Evolutionary conservation across 2,888 invertebrate genomes (phyloP), one percentile per base, ranked within the genome.

Genomic region (Gisinianus flammeolus): DNA sequence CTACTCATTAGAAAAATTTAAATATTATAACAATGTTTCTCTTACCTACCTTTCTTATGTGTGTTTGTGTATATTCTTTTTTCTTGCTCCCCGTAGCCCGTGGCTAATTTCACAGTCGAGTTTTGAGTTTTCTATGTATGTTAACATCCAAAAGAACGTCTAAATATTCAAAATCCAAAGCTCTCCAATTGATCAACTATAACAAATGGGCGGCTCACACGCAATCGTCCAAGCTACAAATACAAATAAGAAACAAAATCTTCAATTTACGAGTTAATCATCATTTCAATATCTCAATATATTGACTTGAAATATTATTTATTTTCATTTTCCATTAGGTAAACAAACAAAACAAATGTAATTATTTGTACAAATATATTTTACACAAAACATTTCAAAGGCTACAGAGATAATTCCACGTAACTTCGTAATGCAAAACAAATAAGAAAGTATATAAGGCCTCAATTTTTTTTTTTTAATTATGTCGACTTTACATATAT

Each of bases 181-280:
- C 26, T 64, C 64, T 28, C 26, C 28, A 64, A 64, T 22, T 22
- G 64, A 28, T 64, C 64, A 64, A 64, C 26, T 64, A 62, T 62
- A 24, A 56, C 8, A 56, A 24, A 64, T 64, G 64, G 28, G 28
- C 26, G 64, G 28, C 64, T 26, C 2, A 26, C 62, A 62, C 62
- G 62, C 62, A 26, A 62, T 26, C 26, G 4, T 64, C 26, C 8
- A 64, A 64, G 64, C 64, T 64, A 26, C 24, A 64, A 64, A 64
- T 19, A n/a, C 19, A 56, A 56, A 56, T 56, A 19, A 56, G 5
- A 56, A 56, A n/a, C 19, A 4, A 56, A 56, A 56, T n/a, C 19
- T n/a, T 56, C 56, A 56, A 22, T 56, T 12, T 56, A 56, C 22
- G 56, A 56, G 56, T 56, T 56, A 56, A 56, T 56, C 22, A 12